Conservation (phyloP, 2,797 vertebrate genomes). For the Falco berigora region DNA sequence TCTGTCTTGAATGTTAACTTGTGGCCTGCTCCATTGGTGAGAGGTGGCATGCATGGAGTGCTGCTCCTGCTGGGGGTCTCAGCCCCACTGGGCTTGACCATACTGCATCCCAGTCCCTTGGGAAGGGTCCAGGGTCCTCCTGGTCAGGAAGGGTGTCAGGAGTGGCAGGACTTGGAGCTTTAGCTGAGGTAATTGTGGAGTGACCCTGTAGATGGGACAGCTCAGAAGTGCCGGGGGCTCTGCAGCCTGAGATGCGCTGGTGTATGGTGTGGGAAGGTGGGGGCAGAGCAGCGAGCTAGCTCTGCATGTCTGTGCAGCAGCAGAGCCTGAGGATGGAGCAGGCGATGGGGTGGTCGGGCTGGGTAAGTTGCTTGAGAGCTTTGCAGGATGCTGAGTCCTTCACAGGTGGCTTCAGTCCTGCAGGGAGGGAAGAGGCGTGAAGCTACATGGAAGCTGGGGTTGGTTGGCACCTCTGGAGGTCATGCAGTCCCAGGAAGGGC, state of each 20-base stretch:
- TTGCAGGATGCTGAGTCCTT: neutral
- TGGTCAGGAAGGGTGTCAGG: too few species aligned
- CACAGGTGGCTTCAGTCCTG: neutral
- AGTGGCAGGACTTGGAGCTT: neutral
- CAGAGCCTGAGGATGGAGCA: neutral
- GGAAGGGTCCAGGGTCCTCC: neutral
- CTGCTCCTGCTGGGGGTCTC: neutral
- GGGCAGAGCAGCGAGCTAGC: neutral
- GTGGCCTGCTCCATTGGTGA: fast-evolving
- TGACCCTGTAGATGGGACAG: neutral
- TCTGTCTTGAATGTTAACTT: neutral
- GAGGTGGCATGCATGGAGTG: neutral
- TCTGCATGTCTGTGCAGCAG: neutral
- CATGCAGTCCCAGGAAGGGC: neutral
- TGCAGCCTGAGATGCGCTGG: fast-evolving
- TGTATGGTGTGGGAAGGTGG: neutral
- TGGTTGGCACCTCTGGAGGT: neutral
- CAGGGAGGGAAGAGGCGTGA: too few species aligned
- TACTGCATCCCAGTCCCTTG: fast-evolving
- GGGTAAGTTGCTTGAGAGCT: neutral
- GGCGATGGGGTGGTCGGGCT: fast-evolving
- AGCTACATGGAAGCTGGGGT: fast-evolving
- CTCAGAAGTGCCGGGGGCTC: too few species aligned
- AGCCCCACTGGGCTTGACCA: neutral
- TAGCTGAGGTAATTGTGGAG: fast-evolving